A percentile compares a stretch with the other conserved stretches of the same genome.
These are phyloP conservation scores for Hyles lineata DNA, from an alignment of 2,888 invertebrate genomes.

Conservation along the genomic window DNA sequence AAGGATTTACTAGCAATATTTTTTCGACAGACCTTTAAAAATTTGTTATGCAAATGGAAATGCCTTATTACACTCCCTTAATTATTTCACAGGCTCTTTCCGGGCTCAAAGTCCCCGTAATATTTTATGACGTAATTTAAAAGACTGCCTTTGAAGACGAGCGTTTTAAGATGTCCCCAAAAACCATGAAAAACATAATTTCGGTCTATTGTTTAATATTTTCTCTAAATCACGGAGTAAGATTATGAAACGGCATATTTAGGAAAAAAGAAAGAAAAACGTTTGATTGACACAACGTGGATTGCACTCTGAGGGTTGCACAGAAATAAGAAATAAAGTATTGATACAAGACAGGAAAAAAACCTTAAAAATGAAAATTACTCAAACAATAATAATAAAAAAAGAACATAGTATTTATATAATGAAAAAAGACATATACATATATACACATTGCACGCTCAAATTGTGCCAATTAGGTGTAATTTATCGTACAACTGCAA, in stretches of 20 bases:
- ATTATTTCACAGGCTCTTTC: slow-evolving; percentile 74
- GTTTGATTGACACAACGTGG: no score
- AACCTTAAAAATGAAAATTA: no score
- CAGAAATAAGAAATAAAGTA: no score
- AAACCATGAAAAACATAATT: slow-evolving; percentile 46
- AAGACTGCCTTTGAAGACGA: slow-evolving; percentile 64
- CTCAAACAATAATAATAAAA: no score
- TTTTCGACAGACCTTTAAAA: slow-evolving; percentile 61
- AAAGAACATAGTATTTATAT: no score
- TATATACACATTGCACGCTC: no score
- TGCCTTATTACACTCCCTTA: slow-evolving; percentile 77
- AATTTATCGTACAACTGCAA: no score
- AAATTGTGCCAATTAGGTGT: no score
- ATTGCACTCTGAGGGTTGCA: no score
- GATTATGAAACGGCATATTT: slow-evolving; percentile 45
- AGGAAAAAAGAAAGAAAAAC: no score
- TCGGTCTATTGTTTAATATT: slow-evolving; percentile 51
- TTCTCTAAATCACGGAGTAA: slow-evolving; percentile 41
- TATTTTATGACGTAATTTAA: slow-evolving; percentile 77
- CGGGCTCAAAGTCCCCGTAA: slow-evolving; percentile 67
- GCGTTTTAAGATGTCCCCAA: slow-evolving; percentile 34
- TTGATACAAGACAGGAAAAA: no score
- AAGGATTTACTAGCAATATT: slow-evolving; percentile 69
- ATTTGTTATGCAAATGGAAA: slow-evolving; percentile 78
- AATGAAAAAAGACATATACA: no score